Evolutionary conservation across 2,797 vertebrate genomes (phyloP).

Genomic region (Schizopygopsis pylzovi): DNA sequence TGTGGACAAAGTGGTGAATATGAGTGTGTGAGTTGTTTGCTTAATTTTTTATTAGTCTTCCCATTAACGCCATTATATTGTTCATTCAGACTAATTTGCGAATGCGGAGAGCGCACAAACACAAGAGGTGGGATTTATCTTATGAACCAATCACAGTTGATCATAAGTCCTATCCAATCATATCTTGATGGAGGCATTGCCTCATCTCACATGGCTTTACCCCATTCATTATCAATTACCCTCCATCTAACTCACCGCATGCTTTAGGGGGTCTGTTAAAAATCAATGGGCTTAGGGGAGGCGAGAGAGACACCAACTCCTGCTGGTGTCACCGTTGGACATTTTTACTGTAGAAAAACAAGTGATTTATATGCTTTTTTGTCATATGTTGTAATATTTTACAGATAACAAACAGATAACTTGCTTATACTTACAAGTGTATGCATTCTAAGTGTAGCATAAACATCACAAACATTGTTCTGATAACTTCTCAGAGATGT

Average conservation of each 20-base stretch:
- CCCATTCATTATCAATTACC: neutral
- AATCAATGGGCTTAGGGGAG: neutral
- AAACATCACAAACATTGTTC: neutral
- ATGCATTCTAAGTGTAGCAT: neutral
- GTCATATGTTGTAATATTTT: too few species aligned
- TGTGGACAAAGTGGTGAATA: neutral
- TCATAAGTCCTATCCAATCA: too few species aligned
- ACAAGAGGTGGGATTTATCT: neutral
- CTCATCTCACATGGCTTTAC: neutral
- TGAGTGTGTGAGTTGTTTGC: neutral
- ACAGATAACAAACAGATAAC: too few species aligned
- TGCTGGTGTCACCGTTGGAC: neutral
- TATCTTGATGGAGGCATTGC: neutral
- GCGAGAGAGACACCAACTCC: too few species aligned
- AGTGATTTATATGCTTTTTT: neutral
- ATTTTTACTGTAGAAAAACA: neutral
- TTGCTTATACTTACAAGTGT: neutral
- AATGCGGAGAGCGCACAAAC: too few species aligned
- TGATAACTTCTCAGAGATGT: neutral
- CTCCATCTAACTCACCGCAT: neutral
- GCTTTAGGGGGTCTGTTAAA: neutral
- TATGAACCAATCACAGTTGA: neutral
- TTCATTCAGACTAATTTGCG: too few species aligned
- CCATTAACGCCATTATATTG: neutral
- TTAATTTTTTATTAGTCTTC: neutral